Conservation (phyloP, 2,888 invertebrate genomes). For the Spisula subtruncata region DNA sequence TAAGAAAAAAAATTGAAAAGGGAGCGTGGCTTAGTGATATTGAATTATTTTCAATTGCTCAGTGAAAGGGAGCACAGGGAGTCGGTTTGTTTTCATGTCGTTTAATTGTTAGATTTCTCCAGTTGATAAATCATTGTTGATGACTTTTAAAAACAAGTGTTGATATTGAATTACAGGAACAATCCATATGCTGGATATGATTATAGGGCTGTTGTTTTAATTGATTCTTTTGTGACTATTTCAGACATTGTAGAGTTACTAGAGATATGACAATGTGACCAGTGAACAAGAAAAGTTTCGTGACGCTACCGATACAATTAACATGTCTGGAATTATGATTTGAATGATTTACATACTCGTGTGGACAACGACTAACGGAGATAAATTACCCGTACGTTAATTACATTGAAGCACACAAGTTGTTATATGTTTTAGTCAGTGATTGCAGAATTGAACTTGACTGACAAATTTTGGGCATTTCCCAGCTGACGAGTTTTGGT, state of each 20-base stretch:
- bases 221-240: constrained; percentile 46
- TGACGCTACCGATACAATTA: constrained; percentile 25
- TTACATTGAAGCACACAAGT: constrained; percentile 4
- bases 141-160: constrained; percentile 27
- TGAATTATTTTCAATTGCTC: neutral
- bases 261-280: constrained; percentile 17
- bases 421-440: constrained; percentile 7
- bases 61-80: neutral
- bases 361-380: neutral
- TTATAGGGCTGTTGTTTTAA: constrained; percentile 34
- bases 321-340: constrained; percentile 28
- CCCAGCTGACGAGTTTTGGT: neutral
- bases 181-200: constrained; percentile 40
- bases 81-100: constrained; percentile 11
- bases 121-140: neutral
- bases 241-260: constrained; percentile 27
- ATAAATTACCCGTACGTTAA: neutral
- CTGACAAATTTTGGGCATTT: neutral
- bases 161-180: constrained; percentile 38
- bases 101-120: constrained; percentile 9
- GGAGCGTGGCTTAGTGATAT: neutral
- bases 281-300: constrained; percentile 27
- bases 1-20: neutral
- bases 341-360: neutral
- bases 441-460: neutral